phyloP scores from a whole-genome alignment of 2,113 vertebrate species.

The Oxyura jamaicensis region DNA sequence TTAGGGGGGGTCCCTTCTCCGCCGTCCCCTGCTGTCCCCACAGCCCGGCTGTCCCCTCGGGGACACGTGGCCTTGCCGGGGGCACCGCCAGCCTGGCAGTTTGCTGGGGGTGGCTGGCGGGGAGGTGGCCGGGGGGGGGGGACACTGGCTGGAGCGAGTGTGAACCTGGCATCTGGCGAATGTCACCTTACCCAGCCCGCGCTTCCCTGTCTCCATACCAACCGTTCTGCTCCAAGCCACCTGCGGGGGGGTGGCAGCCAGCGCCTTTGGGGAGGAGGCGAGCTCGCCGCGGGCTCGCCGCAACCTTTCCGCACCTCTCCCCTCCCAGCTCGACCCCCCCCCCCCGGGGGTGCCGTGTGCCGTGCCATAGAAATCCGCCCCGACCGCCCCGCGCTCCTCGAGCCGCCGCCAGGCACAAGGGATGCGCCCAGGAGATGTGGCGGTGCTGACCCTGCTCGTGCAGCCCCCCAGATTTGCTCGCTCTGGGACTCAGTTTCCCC shows the following conservation, averaged over 20 bases:
- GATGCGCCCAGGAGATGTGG: background rate
- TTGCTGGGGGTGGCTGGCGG: background rate
- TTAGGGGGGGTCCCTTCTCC: background rate
- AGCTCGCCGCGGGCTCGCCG: background rate
- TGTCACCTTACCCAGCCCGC: constrained; percentile 64
- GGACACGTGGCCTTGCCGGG: background rate
- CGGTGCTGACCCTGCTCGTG: background rate
- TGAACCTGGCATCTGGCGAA: constrained; percentile 65
- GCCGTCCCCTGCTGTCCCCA: background rate
- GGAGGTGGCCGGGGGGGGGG: background rate
- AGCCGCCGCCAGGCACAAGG: background rate
- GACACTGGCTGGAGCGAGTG: constrained; percentile 39
- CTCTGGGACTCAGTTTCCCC: constrained; percentile 44
- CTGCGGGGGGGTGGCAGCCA: constrained; percentile 41
- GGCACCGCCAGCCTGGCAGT: background rate
- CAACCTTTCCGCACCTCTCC: background rate
- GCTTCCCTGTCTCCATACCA: constrained; percentile 71
- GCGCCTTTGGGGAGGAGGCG: constrained; percentile 33
- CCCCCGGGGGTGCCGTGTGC: background rate
- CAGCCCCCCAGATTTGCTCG: background rate
- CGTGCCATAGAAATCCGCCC: background rate
- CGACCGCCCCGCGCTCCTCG: background rate
- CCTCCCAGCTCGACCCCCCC: background rate
- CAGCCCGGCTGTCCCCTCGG: background rate
- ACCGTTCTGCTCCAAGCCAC: constrained; percentile 70